Conservation (phyloP, 1,140 invertebrate genomes). For the Gonioctena quinquepunctata region DNA sequence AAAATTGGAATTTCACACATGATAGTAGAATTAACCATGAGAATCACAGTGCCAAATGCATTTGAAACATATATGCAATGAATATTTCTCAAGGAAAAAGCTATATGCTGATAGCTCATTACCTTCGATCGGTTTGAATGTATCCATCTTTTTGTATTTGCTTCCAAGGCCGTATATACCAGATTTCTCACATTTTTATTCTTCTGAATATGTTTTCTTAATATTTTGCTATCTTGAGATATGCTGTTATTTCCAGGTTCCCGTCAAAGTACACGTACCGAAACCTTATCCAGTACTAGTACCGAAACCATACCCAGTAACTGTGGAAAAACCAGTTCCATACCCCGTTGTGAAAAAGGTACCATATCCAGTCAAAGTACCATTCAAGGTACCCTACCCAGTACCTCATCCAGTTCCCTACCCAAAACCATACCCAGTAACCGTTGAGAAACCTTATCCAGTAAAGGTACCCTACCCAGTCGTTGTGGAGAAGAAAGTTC, state of each 20-base stretch:
- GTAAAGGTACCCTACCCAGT: constrained; percentile 47
- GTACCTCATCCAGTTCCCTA: constrained; percentile 47
- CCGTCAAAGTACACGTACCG: constrained; percentile 58
- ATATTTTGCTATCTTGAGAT: too few relatives aligned
- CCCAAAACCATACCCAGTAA: constrained; percentile 41
- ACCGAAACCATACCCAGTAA: constrained; percentile 63
- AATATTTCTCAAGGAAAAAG: too few relatives aligned
- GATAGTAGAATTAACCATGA: too few relatives aligned
- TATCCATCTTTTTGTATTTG: too few relatives aligned
- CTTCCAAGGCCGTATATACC: too few relatives aligned
- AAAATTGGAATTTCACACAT: too few relatives aligned
- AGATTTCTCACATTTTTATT: too few relatives aligned
- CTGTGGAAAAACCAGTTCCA: constrained; percentile 48
- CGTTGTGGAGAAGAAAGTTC: constrained; percentile 38
- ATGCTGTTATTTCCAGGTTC: constrained; percentile 29
- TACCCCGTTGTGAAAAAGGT: constrained; percentile 47
- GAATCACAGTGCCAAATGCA: too few relatives aligned
- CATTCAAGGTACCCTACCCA: constrained; percentile 46
- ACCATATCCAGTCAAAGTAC: constrained; percentile 52
- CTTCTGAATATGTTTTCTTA: too few relatives aligned
- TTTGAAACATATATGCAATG: too few relatives aligned
- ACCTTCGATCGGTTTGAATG: too few relatives aligned
- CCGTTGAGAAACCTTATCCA: constrained; percentile 52
- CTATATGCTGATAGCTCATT: too few relatives aligned
- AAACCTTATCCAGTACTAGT: constrained; percentile 57